Conservation (phyloP, 2,113 vertebrate genomes). For the Pagrus major region DNA sequence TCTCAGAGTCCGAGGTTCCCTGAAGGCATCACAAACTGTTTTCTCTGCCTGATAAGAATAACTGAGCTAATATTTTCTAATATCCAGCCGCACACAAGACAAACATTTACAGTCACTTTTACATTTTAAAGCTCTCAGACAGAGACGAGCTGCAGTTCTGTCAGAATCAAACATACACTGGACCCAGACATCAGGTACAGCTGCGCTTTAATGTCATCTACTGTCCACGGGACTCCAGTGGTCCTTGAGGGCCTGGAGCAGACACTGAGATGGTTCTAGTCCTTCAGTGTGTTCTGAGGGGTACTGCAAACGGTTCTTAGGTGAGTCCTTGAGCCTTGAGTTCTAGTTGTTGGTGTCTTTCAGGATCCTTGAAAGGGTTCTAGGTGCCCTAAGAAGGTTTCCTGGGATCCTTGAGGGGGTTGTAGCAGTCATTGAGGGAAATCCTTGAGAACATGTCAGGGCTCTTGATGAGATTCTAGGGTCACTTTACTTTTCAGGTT, state of each 20-base stretch:
- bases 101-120: constrained; percentile 51
- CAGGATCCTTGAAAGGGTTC: too few species aligned
- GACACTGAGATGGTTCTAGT: neutral
- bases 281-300: too few species aligned
- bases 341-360: too few species aligned
- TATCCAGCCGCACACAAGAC: constrained; percentile 35
- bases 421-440: neutral
- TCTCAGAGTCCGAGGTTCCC: constrained; percentile 47
- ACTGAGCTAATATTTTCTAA: constrained; percentile 51
- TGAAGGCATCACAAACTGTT: constrained; percentile 24
- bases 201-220: constrained; percentile 29
- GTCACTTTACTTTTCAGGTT: too few species aligned
- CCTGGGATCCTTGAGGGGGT: too few species aligned
- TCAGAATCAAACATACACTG: neutral
- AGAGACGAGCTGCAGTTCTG: neutral
- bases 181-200: neutral
- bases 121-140: constrained; percentile 19
- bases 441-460: neutral
- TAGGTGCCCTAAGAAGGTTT: too few species aligned
- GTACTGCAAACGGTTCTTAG: too few species aligned
- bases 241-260: neutral
- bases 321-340: too few species aligned
- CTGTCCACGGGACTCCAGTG: neutral
- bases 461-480: neutral
- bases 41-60: constrained; percentile 56